Conservation (phyloP, 2,888 invertebrate genomes). For the Spodoptera picta region DNA sequence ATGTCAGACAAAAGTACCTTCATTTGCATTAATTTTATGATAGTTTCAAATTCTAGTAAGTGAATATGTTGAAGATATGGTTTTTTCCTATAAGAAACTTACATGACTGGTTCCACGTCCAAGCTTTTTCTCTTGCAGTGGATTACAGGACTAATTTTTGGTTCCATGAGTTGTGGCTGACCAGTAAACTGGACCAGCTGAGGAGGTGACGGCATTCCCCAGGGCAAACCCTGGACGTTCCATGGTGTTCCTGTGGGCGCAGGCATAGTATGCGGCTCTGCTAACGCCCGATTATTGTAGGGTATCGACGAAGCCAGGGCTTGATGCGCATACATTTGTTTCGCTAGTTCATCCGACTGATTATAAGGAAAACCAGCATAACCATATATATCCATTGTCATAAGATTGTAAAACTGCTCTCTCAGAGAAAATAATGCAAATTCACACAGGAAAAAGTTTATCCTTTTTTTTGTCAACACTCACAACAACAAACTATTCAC, state of each 20-base stretch:
- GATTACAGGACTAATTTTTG: constrained; percentile 65
- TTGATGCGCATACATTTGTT: constrained; percentile 81
- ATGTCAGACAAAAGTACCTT: background rate
- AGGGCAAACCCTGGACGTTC: constrained; percentile 87
- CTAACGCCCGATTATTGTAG: constrained; percentile 62
- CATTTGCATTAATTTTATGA: too few relatives aligned
- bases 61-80: background rate
- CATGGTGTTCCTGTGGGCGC: constrained; percentile 83
- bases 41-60: too few relatives aligned
- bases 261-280: constrained; percentile 77
- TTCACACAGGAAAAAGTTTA: constrained; percentile 21
- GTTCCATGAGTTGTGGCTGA: constrained; percentile 67
- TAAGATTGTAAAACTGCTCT: constrained; percentile 7
- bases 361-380: constrained; percentile 75
- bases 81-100: constrained; percentile 65
- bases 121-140: constrained; percentile 84
- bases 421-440: constrained; percentile 17
- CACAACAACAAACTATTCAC: constrained; percentile 49
- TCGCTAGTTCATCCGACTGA: constrained; percentile 78
- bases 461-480: constrained; percentile 9
- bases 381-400: constrained; percentile 79
- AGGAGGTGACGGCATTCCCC: constrained; percentile 84
- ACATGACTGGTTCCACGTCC: constrained; percentile 84
- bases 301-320: constrained; percentile 69
- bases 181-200: constrained; percentile 84